phyloP scores from a whole-genome alignment of 1,140 invertebrate genomes.

The Lucilia cuprina region DNA sequence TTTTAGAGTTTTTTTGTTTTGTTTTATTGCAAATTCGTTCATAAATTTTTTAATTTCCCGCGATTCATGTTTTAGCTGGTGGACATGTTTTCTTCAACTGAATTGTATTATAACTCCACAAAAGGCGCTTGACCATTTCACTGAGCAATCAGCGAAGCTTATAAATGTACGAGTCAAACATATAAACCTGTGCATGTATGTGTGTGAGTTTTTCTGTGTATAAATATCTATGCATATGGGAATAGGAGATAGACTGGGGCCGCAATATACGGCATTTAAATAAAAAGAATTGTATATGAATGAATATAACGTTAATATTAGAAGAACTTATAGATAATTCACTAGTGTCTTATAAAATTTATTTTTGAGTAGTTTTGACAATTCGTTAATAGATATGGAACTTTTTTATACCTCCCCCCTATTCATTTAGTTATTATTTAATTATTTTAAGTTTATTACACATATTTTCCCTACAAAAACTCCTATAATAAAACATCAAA shows the following conservation, averaged over 20 bases:
- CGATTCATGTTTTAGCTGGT: slow-evolving; percentile 15
- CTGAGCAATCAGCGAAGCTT: slow-evolving; percentile 28
- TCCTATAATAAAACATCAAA: too few relatives aligned
- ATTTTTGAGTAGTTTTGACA: too few relatives aligned
- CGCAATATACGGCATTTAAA: too few relatives aligned
- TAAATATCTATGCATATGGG: neutral
- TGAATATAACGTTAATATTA: too few relatives aligned
- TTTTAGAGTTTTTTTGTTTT: neutral
- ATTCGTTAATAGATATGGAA: too few relatives aligned
- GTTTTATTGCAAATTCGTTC: neutral
- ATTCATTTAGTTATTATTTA: too few relatives aligned
- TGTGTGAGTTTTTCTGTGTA: neutral
- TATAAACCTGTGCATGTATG: neutral
- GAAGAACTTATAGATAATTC: too few relatives aligned
- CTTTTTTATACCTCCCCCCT: too few relatives aligned
- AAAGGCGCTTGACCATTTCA: slow-evolving; percentile 37
- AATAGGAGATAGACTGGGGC: too few relatives aligned
- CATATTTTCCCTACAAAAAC: too few relatives aligned
- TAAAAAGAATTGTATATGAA: neutral
- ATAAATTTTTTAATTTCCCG: neutral
- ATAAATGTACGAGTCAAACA: neutral
- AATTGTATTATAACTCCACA: slow-evolving; percentile 14
- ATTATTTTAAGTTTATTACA: too few relatives aligned
- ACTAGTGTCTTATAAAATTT: too few relatives aligned
- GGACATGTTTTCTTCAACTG: slow-evolving; percentile 33